phyloP scores from a whole-genome alignment of 2,113 vertebrate species.

The Cacatua alba region DNA sequence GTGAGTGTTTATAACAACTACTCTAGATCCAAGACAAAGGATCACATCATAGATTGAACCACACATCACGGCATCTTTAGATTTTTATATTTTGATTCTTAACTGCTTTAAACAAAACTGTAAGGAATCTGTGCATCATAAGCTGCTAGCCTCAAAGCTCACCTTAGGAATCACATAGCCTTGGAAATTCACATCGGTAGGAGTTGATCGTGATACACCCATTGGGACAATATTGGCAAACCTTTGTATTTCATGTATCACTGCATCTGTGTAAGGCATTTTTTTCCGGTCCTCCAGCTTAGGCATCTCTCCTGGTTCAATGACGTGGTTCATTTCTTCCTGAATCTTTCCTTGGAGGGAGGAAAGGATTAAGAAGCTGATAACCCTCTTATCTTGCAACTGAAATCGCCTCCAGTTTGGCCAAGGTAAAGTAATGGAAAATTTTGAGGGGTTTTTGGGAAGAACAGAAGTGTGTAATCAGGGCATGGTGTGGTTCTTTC shows the following conservation, averaged over 20 bases:
- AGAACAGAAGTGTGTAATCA: not conserved
- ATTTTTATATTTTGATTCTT: not conserved
- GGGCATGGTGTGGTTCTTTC: not conserved
- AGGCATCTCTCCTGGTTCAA: constrained; percentile 63
- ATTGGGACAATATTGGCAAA: constrained; percentile 80
- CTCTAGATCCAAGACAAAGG: not conserved
- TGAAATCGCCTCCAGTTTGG: not conserved
- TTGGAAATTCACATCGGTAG: constrained; percentile 40
- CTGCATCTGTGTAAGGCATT: constrained; percentile 85
- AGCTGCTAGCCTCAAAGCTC: not conserved
- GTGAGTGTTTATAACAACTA: not conserved
- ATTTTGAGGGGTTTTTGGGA: not conserved
- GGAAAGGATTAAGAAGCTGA: constrained; percentile 35
- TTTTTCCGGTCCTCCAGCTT: constrained; percentile 65
- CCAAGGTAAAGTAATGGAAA: not conserved
- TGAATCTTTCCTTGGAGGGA: constrained; percentile 66
- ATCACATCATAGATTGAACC: not conserved
- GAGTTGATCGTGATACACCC: constrained; percentile 45
- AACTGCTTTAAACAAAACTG: not conserved
- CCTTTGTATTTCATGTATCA: constrained; percentile 87
- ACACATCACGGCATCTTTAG: rapidly evolving
- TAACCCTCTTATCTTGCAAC: not conserved
- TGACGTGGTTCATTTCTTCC: constrained; percentile 64
- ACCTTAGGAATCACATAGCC: constrained; percentile 72
- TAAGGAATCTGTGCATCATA: not conserved